Conservation (phyloP, 2,113 vertebrate species). For the Scophthalmus maximus region DNA sequence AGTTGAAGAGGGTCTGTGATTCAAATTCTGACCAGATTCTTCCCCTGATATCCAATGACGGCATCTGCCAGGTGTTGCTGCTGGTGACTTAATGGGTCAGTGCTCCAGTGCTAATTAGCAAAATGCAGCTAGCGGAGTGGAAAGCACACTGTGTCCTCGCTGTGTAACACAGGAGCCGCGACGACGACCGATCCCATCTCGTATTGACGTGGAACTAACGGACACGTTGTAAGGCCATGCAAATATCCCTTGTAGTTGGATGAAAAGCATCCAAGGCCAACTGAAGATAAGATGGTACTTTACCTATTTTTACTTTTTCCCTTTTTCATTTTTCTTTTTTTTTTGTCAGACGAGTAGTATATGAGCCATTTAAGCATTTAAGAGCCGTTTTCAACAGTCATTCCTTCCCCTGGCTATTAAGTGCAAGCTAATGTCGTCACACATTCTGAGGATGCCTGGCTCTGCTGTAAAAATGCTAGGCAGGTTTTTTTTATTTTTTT, state of each 20-base stretch:
- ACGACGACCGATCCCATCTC: not conserved
- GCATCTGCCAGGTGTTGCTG: not conserved
- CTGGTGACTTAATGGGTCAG: not conserved
- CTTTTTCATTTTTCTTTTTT: not conserved
- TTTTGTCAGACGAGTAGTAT: not conserved
- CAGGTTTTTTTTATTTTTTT: too few species aligned
- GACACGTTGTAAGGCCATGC: not conserved
- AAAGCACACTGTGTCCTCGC: not conserved
- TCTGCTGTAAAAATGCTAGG: constrained; percentile 3
- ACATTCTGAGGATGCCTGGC: not conserved
- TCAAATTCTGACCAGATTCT: not conserved
- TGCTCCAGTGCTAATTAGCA: not conserved
- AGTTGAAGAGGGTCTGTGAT: not conserved
- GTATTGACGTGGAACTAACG: not conserved
- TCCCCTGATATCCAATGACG: not conserved
- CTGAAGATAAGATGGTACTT: not conserved
- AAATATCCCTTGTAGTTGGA: not conserved
- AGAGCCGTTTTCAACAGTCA: too few species aligned
- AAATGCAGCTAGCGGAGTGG: not conserved
- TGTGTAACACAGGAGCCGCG: not conserved
- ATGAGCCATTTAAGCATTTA: too few species aligned
- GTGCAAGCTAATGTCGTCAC: not conserved
- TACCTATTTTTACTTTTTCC: not conserved
- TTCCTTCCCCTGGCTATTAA: not conserved
- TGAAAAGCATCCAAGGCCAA: not conserved